phyloP scores from a whole-genome alignment of 1,140 invertebrate species.

The Calosoma granatense region DNA sequence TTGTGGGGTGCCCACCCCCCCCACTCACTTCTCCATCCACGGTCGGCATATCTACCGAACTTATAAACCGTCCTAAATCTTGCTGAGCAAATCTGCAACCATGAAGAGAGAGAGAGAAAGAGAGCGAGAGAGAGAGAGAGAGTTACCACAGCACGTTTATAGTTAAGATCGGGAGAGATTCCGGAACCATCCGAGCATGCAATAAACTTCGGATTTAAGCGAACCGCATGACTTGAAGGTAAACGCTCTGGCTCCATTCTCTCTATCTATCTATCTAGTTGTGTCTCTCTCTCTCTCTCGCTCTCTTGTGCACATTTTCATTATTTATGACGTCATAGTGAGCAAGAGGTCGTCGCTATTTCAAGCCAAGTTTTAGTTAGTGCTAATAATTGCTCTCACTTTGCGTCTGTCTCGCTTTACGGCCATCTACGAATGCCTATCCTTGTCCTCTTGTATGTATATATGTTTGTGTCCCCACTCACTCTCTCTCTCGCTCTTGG shows the following conservation, averaged over 20 bases:
- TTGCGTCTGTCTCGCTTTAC: conserved; percentile 3
- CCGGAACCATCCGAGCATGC: conserved; percentile 29
- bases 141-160: conserved; percentile 21
- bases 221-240: conserved; percentile 32
- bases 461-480: too few relatives aligned
- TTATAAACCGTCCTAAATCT: conserved; percentile 29
- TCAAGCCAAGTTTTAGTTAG: conserved; percentile 31
- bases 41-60: conserved; percentile 17
- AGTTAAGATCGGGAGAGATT: conserved; percentile 27
- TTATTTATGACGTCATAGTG: conserved; percentile 34
- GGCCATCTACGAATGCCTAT: conserved; percentile 16
- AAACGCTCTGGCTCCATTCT: conserved; percentile 22
- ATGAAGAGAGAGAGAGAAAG: conserved; percentile 25
- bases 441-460: conserved; percentile 18
- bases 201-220: conserved; percentile 31
- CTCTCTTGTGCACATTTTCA: conserved; percentile 24
- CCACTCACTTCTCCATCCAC: conserved; percentile 13
- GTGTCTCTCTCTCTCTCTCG: conserved; percentile 1
- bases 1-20: conserved; percentile 15
- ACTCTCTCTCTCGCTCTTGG: conserved; percentile 9
- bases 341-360: conserved; percentile 30
- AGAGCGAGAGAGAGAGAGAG: not conserved
- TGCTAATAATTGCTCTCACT: conserved; percentile 32
- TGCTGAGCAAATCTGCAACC: conserved; percentile 26
- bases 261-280: conserved; percentile 10